Conservation (phyloP, 2,797 vertebrate genomes). For the Spinus olivaceus region DNA sequence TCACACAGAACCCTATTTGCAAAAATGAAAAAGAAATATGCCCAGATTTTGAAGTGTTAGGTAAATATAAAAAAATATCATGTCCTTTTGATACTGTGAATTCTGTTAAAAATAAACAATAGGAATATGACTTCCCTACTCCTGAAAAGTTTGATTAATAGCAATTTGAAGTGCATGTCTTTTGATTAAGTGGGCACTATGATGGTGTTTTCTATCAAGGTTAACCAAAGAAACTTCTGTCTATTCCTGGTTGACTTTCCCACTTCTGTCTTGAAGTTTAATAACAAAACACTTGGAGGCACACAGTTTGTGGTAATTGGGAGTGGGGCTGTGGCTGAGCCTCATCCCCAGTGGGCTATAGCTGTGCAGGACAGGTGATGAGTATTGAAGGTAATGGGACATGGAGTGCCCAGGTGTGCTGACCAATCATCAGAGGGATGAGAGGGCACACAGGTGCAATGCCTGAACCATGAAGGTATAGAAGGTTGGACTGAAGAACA, state of each 20-base stretch:
- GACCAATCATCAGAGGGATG: not conserved
- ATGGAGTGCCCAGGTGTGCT: not conserved
- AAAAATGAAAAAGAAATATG: not conserved
- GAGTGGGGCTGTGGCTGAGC: not conserved
- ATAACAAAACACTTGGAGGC: not conserved
- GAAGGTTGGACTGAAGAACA: not conserved
- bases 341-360: not conserved
- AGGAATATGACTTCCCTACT: not conserved
- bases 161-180: not conserved
- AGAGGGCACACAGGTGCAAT: not conserved
- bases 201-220: not conserved
- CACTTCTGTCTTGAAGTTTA: not conserved
- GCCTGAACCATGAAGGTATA: not conserved
- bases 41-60: not conserved
- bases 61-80: not conserved
- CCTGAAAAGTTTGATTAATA: not conserved
- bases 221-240: not conserved
- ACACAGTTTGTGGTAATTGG: not conserved
- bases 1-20: not conserved
- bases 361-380: not conserved
- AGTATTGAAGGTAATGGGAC: not conserved
- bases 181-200: not conserved
- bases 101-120: not conserved
- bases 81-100: not conserved
- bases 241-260: not conserved